Base-by-base conservation (phyloP, 1,140 invertebrate genomes). In the Chionoecetes opilio region DNA sequence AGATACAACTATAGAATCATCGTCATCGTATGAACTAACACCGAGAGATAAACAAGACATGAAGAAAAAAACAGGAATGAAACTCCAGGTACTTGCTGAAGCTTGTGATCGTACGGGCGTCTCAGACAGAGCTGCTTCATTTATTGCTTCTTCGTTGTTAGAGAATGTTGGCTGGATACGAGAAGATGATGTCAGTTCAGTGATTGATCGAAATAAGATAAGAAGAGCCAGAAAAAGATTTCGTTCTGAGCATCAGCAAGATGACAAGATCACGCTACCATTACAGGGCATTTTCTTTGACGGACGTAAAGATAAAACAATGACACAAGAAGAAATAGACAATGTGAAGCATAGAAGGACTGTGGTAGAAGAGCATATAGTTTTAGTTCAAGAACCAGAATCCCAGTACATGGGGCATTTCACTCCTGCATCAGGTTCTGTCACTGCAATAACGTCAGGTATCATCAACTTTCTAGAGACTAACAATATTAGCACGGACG, bases 391-490 rank as follows among this genome's bases (percentile, higher is more conserved):
- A 93, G 82, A 93, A 37, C 92, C 92, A 93, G 63, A 82, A 75
- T 82, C 92, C 82, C 63, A 93, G 37, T 93, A 82, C 82, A 93
- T 93, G 92, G 92, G 92, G 8, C 92, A 93, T 82, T 29, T 93
- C 63, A 93, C 92, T 93, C 92, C 92, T 86, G 63, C 14, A 82
- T 93, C 84, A 34, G 92, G 92, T 82, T 85, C 3, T 85, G 63
- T 75, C 75, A 29, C 21, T 93, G 37, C 46, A 38, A 92, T 93
- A 34, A 21, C 92, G 29, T 29, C 92, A 85, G 84, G 46, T 34
- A 93, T 93, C 37, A 93, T 93, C 6, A 37, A 93, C 3, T 93
- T 92, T 93, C 34, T 93, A 9, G 75, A 93, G 75, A 53, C 31
- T 14, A 94, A 87, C 53, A n/a, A n/a, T n/a, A 94, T 89, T 90